Base-by-base conservation (phyloP, 2,888 invertebrate species). In the Heliconius sara region DNA sequence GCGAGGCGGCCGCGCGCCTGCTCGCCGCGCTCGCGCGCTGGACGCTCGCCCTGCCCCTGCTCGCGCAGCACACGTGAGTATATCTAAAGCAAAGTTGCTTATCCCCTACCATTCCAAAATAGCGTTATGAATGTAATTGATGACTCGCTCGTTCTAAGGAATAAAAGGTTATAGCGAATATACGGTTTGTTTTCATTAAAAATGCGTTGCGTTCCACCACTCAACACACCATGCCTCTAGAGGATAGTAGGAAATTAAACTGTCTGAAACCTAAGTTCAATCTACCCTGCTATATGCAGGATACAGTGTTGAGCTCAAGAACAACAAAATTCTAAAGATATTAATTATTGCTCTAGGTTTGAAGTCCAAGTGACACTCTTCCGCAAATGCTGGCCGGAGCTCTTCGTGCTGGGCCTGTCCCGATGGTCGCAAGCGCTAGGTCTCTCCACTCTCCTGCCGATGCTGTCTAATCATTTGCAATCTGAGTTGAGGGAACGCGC, bases 1-100 rank as follows among this genome's bases (percentile, higher is more conserved):
- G 99, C 93, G 99, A 99, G 95, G 98, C 98, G 85, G 99, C 98
- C 39, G 98, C 99, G 3, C 95, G 99, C 74, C 96, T 99, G 78
- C 96, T 99, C 79, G 99, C 99, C 88, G 96, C 99, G 16, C 97
- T 97, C 22, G 97, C 99, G 79, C 97, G 99, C 88, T 99, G 99
- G 98, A 96, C 98, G 76, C 96, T 97, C 84, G 97, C 97, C 86
- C 96, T 99, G 85, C 97, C 97, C 43, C 97, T 97, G 68, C 98
- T 98, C 90, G 97, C 97, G 86, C 96, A 97, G 52, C 95, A 99
- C 85, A 97, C 96, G 98, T 98, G 39, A 85, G 90, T 27, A 27
- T 27, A 27, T 2, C 1, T 27, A 27, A 27, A 27, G 27, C 2
- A 27, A 27, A 27, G 52, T 52, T 16, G 19, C 4, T 47, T 47